Base-by-base conservation (phyloP, 1,140 invertebrate species). In the Sycophila sp. region DNA sequence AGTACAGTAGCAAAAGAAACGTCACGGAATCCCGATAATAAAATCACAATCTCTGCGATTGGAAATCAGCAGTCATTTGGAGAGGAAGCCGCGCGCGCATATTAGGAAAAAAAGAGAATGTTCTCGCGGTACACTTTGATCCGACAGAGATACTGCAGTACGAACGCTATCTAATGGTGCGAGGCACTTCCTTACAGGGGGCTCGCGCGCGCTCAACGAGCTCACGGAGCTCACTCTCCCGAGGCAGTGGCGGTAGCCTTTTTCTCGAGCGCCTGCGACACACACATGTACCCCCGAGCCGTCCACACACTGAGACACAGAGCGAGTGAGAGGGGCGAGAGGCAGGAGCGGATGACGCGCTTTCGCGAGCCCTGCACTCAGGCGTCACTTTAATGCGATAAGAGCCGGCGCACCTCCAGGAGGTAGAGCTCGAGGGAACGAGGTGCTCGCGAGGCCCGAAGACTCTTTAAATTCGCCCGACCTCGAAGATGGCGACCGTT, bases 401-500 rank as follows among this genome's bases (percentile, higher is more conserved):
- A n/a, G n/a, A n/a, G n/a, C n/a, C n/a, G n/a, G n/a, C n/a, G n/a
- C n/a, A n/a, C n/a, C n/a, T n/a, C n/a, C n/a, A n/a, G n/a, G n/a
- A n/a, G n/a, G n/a, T n/a, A n/a, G n/a, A n/a, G n/a, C n/a, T n/a
- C n/a, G n/a, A n/a, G n/a, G n/a, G n/a, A n/a, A n/a, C n/a, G n/a
- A n/a, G n/a, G n/a, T n/a, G n/a, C n/a, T n/a, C n/a, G n/a, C n/a
- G n/a, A n/a, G n/a, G n/a, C n/a, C n/a, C n/a, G n/a, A n/a, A n/a
- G n/a, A n/a, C n/a, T n/a, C 72, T 73, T 75, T 74, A 71, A 73
- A 75, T 70, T 71, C 71, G 69, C 32, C 49, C 58, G 65, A 59
- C 68, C 69, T 71, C 73, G 72, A 77, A 76, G 76, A 77, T 76
- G 76, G 76, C 76, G 73, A 76, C 73, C 73, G 75, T 77, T 75